phyloP scores from a whole-genome alignment of 2,113 vertebrate genomes.

The Sinocyclocheilus anophthalmus region DNA sequence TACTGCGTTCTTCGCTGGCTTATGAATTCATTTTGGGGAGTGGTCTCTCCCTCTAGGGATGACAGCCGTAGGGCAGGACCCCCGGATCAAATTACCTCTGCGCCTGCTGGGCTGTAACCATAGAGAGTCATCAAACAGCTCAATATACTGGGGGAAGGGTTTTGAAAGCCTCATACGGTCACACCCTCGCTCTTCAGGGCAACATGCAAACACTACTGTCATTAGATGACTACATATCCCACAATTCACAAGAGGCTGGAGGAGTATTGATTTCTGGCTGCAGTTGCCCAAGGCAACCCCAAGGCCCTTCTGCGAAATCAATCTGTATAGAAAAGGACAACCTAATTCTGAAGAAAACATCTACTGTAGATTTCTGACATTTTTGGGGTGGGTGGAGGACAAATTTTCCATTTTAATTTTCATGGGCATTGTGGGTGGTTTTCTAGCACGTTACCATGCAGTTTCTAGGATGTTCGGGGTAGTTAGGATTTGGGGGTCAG shows the following conservation, averaged over 20 bases:
- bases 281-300: not conserved
- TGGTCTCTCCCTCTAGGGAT: constrained; percentile 35
- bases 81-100: constrained; percentile 47
- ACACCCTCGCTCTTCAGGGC: not conserved
- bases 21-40: constrained; percentile 22
- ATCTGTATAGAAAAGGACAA: not conserved
- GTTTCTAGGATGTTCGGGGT: not conserved
- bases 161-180: not conserved
- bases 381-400: not conserved
- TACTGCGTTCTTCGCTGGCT: not conserved
- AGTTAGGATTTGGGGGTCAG: too few relatives aligned
- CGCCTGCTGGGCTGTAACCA: constrained; percentile 20
- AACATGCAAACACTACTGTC: not conserved
- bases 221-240: constrained; percentile 19
- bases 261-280: not conserved
- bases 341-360: not conserved
- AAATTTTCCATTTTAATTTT: not conserved
- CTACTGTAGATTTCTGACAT: not conserved
- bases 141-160: not conserved
- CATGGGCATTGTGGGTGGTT: not conserved
- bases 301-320: not conserved
- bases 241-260: constrained; percentile 29
- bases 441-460: not conserved
- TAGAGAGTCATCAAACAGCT: constrained; percentile 17
- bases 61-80: constrained; percentile 47